These are phyloP conservation scores for Idaea aversata DNA, from an alignment of 2,888 invertebrate species.

Conservation along the genomic window DNA sequence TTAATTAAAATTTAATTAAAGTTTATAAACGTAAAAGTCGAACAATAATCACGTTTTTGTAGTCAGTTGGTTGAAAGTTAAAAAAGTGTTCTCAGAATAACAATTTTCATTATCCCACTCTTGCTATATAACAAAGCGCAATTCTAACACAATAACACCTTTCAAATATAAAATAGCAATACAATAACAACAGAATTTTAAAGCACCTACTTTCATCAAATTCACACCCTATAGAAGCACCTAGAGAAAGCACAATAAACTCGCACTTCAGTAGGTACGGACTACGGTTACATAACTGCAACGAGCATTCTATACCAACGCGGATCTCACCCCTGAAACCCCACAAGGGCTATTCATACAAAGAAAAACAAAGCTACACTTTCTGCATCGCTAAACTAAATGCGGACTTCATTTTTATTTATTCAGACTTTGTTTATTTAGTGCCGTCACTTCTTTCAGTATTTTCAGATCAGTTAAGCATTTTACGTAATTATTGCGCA, in stretches of 20 bases:
- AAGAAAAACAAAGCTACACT: constrained; percentile 40
- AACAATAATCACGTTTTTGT: no score
- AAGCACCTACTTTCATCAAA: constrained; percentile 11
- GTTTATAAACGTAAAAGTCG: no score
- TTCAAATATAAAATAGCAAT: neutral
- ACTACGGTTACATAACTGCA: constrained; percentile 38
- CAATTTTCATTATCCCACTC: no score
- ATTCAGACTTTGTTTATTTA: no score
- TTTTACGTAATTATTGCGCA: neutral
- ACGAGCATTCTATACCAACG: constrained; percentile 38
- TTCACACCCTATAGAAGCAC: constrained; percentile 18
- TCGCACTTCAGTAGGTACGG: constrained; percentile 31
- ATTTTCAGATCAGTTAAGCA: neutral
- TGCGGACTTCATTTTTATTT: constrained; percentile 23
- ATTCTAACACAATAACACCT: neutral
- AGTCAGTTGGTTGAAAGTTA: neutral
- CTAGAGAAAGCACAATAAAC: constrained; percentile 27
- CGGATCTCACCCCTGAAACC: constrained; percentile 29
- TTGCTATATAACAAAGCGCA: no score
- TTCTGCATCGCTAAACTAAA: constrained; percentile 37
- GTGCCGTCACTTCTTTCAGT: neutral
- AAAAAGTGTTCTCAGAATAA: no score
- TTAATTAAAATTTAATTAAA: no score
- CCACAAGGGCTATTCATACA: constrained; percentile 43
- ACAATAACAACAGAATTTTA: constrained; percentile 3